Evolutionary conservation across 92 coral and sea anemone species (phyloP).

Genomic region (Phenganax subtilis): DNA sequence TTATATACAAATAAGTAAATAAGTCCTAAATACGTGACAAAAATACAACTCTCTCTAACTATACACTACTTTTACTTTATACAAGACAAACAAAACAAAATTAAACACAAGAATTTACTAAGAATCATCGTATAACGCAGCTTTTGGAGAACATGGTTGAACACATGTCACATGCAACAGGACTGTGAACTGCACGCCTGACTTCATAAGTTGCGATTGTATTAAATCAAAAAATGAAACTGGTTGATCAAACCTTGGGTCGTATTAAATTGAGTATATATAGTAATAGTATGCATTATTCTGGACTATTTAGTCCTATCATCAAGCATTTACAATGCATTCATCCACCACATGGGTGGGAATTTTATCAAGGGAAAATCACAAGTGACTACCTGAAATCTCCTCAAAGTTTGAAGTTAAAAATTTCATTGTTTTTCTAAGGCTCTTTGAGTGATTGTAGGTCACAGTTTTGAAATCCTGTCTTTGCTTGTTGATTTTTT

Average conservation of each 20-base stretch:
- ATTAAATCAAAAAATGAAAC: background rate
- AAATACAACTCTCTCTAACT: conserved; percentile 28
- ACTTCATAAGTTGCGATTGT: background rate
- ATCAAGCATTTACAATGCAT: conserved; percentile 41
- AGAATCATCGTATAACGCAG: background rate
- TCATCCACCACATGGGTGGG: background rate
- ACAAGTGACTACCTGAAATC: background rate
- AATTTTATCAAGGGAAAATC: background rate
- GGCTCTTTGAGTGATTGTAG: too few species aligned
- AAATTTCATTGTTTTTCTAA: background rate
- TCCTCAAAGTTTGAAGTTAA: background rate
- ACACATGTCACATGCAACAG: background rate
- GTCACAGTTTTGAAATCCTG: too few species aligned
- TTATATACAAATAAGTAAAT: conserved; percentile 35
- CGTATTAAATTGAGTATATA: conserved; percentile 17
- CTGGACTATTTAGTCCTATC: conserved; percentile 27
- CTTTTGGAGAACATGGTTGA: background rate
- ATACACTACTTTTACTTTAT: conserved; percentile 3
- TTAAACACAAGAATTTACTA: conserved; percentile 12
- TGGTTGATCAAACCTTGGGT: background rate
- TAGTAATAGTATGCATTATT: conserved; percentile 20
- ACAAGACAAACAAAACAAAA: conserved; percentile 12
- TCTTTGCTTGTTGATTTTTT: too few species aligned
- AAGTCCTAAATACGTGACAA: conserved; percentile 12
- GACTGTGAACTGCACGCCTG: background rate